Conservation (phyloP, 2,113 vertebrate genomes). For the Typhlomys cinereus region DNA sequence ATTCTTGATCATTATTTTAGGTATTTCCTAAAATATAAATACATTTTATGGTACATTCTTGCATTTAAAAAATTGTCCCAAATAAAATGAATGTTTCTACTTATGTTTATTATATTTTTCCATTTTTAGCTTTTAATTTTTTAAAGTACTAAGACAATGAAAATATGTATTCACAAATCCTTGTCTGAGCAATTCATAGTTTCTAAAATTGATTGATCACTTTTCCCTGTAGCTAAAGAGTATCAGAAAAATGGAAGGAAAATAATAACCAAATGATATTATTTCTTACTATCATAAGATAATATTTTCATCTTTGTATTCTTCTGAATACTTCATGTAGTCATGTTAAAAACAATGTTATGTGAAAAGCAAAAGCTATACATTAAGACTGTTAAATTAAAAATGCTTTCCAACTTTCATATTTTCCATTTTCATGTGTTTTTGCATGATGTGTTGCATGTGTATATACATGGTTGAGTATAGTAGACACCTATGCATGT, state of each 20-base stretch:
- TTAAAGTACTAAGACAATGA: not conserved
- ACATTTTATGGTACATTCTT: not conserved
- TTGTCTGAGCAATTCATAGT: not conserved
- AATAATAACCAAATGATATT: not conserved
- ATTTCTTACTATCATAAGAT: not conserved
- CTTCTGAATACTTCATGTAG: not conserved
- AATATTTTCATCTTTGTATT: not conserved
- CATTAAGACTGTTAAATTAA: too few species aligned
- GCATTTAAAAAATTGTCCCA: not conserved
- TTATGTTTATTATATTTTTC: not conserved
- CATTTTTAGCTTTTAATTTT: not conserved
- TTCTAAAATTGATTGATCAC: not conserved
- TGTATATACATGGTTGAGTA: too few species aligned
- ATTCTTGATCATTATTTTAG: not conserved
- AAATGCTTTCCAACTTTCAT: too few species aligned
- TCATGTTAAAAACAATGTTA: too few species aligned
- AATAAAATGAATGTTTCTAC: not conserved
- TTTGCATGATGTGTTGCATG: too few species aligned
- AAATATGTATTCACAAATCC: not conserved
- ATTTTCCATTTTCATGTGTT: too few species aligned
- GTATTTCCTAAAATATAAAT: not conserved
- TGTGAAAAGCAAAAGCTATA: too few species aligned
- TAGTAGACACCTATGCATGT: too few species aligned
- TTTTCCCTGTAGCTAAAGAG: slow-evolving; percentile 9
- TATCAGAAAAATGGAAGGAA: not conserved